A percentile compares a stretch with the other conserved stretches of the same genome.
Evolutionary conservation across 2,113 vertebrate species (phyloP).

Genomic region (Cygnus atratus): DNA sequence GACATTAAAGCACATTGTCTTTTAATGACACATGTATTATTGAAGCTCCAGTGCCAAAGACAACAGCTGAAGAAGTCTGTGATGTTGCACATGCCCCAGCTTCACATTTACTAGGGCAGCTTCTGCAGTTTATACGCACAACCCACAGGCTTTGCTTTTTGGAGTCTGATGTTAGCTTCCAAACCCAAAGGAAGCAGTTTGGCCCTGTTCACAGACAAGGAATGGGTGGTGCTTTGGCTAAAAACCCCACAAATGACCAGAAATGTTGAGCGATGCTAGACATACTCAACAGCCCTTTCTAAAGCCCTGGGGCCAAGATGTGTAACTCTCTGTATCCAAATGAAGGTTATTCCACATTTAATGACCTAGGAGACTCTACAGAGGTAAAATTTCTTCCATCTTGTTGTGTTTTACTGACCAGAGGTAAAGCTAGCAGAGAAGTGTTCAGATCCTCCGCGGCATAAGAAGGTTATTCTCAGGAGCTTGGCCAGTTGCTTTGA

Average conservation of each 20-base stretch:
- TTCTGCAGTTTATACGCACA: not conserved
- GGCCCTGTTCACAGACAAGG: not conserved
- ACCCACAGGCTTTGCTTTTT: not conserved
- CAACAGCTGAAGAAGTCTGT: not conserved
- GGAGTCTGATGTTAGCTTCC: not conserved
- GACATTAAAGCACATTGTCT: constrained; percentile 29
- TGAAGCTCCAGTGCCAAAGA: not conserved
- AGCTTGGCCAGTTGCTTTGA: not conserved
- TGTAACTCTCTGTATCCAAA: not conserved
- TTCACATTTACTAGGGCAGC: not conserved
- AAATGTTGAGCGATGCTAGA: not conserved
- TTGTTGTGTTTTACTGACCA: not conserved
- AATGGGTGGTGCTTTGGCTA: not conserved
- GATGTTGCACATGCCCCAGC: not conserved
- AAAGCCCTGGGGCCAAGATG: not conserved
- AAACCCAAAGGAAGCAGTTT: not conserved
- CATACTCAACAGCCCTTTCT: not conserved
- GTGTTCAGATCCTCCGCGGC: not conserved
- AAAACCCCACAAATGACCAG: not conserved
- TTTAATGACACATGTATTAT: constrained; percentile 51
- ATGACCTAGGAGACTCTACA: not conserved
- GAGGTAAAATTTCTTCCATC: not conserved
- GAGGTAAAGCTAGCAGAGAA: not conserved
- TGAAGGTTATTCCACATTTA: not conserved
- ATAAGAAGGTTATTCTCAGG: not conserved